phyloP scores from a whole-genome alignment of 2,113 vertebrate species.

The Rallus limicola region DNA sequence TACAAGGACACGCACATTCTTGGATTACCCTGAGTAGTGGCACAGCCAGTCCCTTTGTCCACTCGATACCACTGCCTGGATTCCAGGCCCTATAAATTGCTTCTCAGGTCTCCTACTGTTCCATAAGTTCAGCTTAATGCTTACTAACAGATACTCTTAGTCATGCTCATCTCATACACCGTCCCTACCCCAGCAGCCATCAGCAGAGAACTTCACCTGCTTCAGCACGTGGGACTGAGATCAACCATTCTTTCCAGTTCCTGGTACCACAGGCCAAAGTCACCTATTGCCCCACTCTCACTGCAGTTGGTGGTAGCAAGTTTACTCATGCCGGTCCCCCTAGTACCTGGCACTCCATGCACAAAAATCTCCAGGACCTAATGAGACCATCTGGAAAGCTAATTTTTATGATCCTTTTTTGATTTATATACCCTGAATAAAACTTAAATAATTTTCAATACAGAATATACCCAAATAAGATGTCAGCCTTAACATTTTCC shows the following conservation, averaged over 20 bases:
- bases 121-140: background rate
- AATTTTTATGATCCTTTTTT: background rate
- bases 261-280: background rate
- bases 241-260: background rate
- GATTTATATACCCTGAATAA: background rate
- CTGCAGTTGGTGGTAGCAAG: background rate
- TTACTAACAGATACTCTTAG: background rate
- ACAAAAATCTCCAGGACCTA: background rate
- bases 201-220: background rate
- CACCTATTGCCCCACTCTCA: rapidly evolving
- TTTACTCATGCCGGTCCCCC: background rate
- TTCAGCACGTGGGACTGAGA: background rate
- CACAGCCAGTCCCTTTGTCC: background rate
- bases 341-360: background rate
- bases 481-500: background rate
- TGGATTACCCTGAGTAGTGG: background rate
- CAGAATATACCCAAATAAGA: background rate
- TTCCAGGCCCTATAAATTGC: background rate
- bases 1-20: rapidly evolving
- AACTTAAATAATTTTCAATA: background rate
- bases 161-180: rapidly evolving
- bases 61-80: background rate
- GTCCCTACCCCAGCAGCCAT: background rate
- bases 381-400: background rate
- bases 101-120: background rate